phyloP scores from a whole-genome alignment of 1,140 invertebrate genomes.

The Lepidurus packardi region DNA sequence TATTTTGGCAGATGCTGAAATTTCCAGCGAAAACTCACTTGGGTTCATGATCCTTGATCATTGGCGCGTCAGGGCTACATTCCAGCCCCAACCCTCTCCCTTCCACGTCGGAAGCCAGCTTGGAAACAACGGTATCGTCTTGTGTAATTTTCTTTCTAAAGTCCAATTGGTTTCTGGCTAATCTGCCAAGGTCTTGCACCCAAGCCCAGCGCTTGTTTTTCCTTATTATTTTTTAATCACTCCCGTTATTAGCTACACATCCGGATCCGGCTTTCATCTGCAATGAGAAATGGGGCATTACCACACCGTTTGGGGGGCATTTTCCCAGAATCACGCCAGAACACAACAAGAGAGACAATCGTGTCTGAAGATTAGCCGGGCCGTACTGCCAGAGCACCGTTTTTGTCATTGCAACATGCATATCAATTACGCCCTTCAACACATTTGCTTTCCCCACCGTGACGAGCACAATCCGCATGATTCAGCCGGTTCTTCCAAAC shows the following conservation, averaged over 20 bases:
- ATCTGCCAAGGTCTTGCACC: neutral
- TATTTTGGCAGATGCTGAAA: neutral
- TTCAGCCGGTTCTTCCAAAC: neutral
- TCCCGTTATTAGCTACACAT: neutral
- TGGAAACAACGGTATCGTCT: neutral
- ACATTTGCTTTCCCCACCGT: no score
- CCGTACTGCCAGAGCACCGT: no score
- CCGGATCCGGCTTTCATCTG: neutral
- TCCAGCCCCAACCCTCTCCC: slow-evolving; percentile 14
- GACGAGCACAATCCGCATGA: neutral
- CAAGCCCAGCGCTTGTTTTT: neutral
- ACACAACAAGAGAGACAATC: neutral
- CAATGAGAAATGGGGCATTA: no score
- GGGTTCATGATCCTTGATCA: slow-evolving; percentile 4
- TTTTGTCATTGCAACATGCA: no score
- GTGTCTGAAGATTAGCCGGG: no score
- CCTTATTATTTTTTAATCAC: slow-evolving; percentile 3
- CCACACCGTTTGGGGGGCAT: no score
- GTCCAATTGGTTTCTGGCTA: neutral
- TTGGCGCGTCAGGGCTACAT: neutral
- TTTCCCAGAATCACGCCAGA: neutral
- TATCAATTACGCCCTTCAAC: no score
- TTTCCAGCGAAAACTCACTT: neutral
- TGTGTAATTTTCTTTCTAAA: neutral
- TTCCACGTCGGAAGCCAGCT: slow-evolving; percentile 11